These are phyloP conservation scores for Synodontis membranacea DNA, from an alignment of 2,113 vertebrate genomes.

Conservation along the genomic window DNA sequence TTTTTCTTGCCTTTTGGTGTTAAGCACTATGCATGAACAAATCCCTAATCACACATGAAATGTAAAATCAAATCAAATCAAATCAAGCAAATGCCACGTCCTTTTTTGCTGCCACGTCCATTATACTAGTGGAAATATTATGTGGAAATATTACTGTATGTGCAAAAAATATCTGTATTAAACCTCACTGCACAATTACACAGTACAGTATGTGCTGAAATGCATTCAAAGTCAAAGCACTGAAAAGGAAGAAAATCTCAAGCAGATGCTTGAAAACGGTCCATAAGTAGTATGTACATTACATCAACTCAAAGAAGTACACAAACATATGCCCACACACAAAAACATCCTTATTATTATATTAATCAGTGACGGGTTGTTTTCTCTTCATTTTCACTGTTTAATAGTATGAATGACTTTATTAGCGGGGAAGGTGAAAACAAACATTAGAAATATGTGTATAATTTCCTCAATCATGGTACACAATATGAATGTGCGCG, in stretches of 20 bases:
- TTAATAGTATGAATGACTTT: neutral
- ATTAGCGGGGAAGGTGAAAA: neutral
- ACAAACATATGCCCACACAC: neutral
- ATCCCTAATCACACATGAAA: no score
- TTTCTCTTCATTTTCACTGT: neutral
- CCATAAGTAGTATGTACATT: neutral
- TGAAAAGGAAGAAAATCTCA: neutral
- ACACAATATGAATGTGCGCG: neutral
- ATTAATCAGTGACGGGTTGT: neutral
- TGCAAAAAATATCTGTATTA: no score
- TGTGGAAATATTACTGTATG: neutral
- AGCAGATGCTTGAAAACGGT: neutral
- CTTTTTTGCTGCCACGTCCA: neutral
- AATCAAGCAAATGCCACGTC: no score
- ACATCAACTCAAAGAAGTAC: neutral
- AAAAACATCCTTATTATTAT: neutral
- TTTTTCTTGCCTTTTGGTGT: no score
- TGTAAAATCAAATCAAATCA: no score
- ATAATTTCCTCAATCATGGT: neutral
- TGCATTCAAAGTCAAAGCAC: neutral
- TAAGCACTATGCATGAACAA: no score
- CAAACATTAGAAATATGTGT: neutral
- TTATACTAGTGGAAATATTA: neutral
- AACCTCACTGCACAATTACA: no score
- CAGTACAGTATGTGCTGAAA: neutral